phyloP scores from a whole-genome alignment of 2,797 vertebrate species.

The Apodemus agrarius region DNA sequence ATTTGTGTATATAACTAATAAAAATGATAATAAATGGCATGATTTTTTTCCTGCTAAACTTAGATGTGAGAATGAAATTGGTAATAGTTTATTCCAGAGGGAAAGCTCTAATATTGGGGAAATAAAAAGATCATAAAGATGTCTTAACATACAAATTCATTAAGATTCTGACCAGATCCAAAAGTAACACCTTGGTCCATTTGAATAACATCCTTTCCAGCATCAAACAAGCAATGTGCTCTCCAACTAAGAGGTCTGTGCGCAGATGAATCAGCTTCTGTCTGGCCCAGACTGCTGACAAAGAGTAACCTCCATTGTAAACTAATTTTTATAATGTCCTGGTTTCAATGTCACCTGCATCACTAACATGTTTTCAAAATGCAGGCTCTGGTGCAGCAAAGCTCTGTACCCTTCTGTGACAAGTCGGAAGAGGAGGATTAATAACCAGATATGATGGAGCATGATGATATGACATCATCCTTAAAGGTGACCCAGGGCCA shows the following conservation, averaged over 20 bases:
- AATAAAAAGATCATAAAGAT: slow-evolving; percentile 64
- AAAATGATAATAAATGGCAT: slow-evolving; percentile 76
- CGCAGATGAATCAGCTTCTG: slow-evolving; percentile 49
- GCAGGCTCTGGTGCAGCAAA: neutral
- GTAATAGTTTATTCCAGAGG: slow-evolving; percentile 56
- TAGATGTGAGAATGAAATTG: slow-evolving; percentile 70
- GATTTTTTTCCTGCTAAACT: slow-evolving; percentile 74
- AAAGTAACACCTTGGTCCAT: slow-evolving; percentile 55
- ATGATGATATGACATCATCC: slow-evolving; percentile 63
- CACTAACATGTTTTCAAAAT: slow-evolving; percentile 7
- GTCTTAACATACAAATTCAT: slow-evolving; percentile 61
- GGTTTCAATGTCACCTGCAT: slow-evolving; percentile 42
- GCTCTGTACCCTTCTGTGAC: neutral
- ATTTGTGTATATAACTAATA: slow-evolving; percentile 76
- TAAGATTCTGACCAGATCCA: slow-evolving; percentile 55
- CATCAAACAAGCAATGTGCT: slow-evolving; percentile 1
- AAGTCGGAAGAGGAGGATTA: slow-evolving; percentile 52
- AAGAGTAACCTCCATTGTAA: slow-evolving; percentile 62
- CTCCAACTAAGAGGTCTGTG: neutral
- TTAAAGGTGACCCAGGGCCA: slow-evolving; percentile 48
- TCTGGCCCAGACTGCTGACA: slow-evolving; percentile 50
- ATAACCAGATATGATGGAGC: slow-evolving; percentile 40
- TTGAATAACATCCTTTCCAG: slow-evolving; percentile 51
- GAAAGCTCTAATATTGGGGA: slow-evolving; percentile 59
- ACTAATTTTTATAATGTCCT: slow-evolving; percentile 67